Evolutionary conservation across 2,797 vertebrate species (phyloP).

Genomic region (Takifugu ocellatus): DNA sequence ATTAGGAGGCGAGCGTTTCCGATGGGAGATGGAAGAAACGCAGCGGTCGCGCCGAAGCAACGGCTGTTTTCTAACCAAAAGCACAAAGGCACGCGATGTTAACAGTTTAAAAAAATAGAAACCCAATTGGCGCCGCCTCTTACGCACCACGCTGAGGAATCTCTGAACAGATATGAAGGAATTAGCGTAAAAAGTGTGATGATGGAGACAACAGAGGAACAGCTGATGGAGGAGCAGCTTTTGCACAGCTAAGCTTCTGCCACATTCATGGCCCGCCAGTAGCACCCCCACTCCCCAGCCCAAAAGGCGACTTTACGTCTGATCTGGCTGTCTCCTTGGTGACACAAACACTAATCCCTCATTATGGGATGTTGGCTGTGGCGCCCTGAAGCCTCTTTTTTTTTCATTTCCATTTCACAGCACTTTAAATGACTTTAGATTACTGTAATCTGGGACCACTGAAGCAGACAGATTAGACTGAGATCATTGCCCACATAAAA

Average conservation of each 20-base stretch:
- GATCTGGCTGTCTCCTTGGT: conserved; percentile 66
- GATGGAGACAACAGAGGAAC: conserved; percentile 31
- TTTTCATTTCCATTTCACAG: conserved; percentile 66
- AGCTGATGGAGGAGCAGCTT: conserved; percentile 37
- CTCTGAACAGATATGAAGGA: conserved; percentile 25
- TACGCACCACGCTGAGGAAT: conserved; percentile 24
- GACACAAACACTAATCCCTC: conserved; percentile 73
- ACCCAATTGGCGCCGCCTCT: conserved; percentile 24
- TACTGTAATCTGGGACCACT: conserved; percentile 75
- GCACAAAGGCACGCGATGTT: conserved; percentile 18
- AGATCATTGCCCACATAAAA: conserved; percentile 65
- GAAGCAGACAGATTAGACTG: conserved; percentile 75
- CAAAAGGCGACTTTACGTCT: conserved; percentile 54
- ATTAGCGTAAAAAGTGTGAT: conserved; percentile 26
- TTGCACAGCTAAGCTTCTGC: conserved; percentile 40
- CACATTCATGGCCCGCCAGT: conserved; percentile 38
- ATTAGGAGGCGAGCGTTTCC: too few relatives aligned
- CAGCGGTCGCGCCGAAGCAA: conserved; percentile 7
- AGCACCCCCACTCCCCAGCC: conserved; percentile 44
- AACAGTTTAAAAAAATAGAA: conserved; percentile 22
- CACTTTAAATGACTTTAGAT: conserved; percentile 66
- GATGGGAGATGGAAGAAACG: background rate
- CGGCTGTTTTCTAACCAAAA: conserved; percentile 37
- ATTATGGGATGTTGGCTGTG: conserved; percentile 65
- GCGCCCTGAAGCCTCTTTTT: conserved; percentile 53